phyloP scores from a whole-genome alignment of 2,113 vertebrate genomes.

The Sander vitreus region DNA sequence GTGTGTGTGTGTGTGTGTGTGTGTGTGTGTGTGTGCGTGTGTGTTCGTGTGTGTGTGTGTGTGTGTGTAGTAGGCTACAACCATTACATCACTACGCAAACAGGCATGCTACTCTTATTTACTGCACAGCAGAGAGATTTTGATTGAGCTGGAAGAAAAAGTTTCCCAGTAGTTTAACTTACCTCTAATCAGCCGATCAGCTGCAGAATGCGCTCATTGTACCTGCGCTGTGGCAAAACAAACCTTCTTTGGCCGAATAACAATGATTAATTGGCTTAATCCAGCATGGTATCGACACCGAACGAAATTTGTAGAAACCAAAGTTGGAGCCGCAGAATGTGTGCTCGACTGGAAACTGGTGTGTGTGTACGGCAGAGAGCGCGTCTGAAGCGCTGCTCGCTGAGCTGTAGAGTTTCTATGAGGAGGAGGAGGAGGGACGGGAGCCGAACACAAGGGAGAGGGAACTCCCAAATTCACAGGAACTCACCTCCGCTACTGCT shows the following conservation, averaged over 20 bases:
- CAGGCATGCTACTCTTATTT: background rate
- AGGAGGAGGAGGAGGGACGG: background rate
- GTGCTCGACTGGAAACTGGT: background rate
- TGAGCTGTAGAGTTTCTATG: slow-evolving; percentile 29
- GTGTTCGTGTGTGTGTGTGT: too few species aligned
- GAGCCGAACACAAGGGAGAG: background rate
- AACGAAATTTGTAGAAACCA: background rate
- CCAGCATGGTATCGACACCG: background rate
- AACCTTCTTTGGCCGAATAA: background rate
- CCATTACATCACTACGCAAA: background rate
- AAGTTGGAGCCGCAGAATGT: background rate
- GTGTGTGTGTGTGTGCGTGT: too few species aligned
- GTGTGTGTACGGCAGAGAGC: slow-evolving; percentile 1
- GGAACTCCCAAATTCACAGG: background rate
- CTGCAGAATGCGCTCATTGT: slow-evolving; percentile 36
- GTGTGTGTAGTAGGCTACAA: background rate
- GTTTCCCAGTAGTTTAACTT: slow-evolving; percentile 20
- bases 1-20: too few species aligned
- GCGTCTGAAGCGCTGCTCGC: slow-evolving; percentile 44
- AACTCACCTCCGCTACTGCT: background rate
- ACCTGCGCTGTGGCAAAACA: slow-evolving; percentile 1
- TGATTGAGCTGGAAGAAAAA: background rate
- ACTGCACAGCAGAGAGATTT: background rate
- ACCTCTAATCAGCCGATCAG: slow-evolving; percentile 60
- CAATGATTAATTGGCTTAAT: background rate